These are phyloP conservation scores for Sinocyclocheilus maitianheensis DNA, from an alignment of 2,113 vertebrate genomes.

Conservation along the genomic window DNA sequence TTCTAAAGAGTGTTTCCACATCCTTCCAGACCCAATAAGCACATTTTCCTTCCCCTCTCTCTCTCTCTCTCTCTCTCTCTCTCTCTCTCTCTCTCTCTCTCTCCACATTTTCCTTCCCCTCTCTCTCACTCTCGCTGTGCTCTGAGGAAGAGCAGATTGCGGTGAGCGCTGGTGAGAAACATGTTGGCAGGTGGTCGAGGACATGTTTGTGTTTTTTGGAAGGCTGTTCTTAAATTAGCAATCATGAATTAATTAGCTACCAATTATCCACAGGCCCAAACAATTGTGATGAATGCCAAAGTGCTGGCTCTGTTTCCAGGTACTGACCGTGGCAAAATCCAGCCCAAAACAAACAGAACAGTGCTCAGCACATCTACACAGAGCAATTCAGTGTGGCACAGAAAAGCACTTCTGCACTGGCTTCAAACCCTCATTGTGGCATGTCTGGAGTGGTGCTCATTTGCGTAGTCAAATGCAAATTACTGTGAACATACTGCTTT, in stretches of 20 bases:
- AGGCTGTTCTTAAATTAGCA: conserved; percentile 54
- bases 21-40: neutral
- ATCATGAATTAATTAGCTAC: conserved; percentile 54
- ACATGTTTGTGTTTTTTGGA: conserved; percentile 50
- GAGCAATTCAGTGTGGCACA: neutral
- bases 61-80: no score
- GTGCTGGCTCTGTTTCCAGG: conserved; percentile 39
- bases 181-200: conserved; percentile 58
- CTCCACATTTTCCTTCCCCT: neutral
- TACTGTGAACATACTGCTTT: neutral
- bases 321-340: conserved; percentile 10
- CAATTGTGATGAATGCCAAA: conserved; percentile 51
- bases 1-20: conserved; percentile 36
- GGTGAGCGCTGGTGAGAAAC: conserved; percentile 44
- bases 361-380: neutral
- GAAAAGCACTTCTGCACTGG: neutral
- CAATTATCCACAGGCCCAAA: conserved; percentile 51
- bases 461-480: neutral
- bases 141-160: conserved; percentile 49
- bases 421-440: neutral
- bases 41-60: neutral
- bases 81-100: neutral
- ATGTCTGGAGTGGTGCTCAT: neutral
- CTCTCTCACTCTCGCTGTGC: neutral
- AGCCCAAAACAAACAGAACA: conserved; percentile 33